These are phyloP conservation scores for Trichechus manatus DNA, from an alignment of 2,113 vertebrate species.

Conservation along the genomic window DNA sequence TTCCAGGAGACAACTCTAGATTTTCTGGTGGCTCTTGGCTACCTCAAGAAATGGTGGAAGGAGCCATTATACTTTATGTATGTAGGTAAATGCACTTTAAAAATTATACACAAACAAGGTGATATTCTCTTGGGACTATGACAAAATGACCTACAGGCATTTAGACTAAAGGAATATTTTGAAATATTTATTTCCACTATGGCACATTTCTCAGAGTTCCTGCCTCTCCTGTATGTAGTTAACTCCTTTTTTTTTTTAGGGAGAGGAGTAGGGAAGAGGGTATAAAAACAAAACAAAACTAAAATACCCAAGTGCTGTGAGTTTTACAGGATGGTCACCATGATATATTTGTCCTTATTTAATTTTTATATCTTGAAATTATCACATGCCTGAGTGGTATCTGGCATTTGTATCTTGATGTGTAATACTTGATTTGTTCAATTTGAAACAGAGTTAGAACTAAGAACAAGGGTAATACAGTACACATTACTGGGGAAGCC, in stretches of 20 bases:
- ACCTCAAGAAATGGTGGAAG: background rate
- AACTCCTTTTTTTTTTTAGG: background rate
- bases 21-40: background rate
- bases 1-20: background rate
- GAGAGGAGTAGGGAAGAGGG: background rate
- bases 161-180: conserved; percentile 12
- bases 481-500: too few species aligned
- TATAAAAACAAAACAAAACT: background rate
- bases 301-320: background rate
- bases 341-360: background rate
- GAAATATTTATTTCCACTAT: conserved; percentile 17
- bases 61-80: background rate
- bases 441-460: conserved; percentile 13
- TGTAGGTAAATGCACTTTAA: background rate
- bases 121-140: background rate
- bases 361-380: conserved; percentile 34
- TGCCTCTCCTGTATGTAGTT: background rate
- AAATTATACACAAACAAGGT: background rate
- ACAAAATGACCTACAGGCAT: background rate
- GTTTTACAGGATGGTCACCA: background rate
- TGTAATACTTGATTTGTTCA: background rate
- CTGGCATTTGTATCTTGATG: background rate
- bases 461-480: too few species aligned
- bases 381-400: background rate
- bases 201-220: conserved; percentile 7